phyloP scores from a whole-genome alignment of 1,140 invertebrate genomes.

The Pararge aegeria region DNA sequence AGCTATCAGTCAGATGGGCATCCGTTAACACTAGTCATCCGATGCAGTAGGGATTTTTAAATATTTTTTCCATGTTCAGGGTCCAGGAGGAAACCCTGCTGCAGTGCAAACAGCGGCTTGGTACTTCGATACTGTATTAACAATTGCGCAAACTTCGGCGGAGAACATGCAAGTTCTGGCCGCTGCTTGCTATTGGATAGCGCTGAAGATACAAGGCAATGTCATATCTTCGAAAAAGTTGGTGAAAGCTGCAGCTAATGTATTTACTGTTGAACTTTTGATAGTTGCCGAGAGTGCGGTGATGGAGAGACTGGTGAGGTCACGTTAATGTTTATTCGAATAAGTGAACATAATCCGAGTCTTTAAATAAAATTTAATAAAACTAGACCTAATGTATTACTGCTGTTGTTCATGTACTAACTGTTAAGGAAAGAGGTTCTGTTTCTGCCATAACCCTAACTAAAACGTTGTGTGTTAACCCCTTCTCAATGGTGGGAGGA shows the following conservation, averaged over 20 bases:
- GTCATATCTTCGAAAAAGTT: conserved; percentile 30
- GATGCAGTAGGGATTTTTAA: not conserved
- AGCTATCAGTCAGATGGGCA: too few relatives aligned
- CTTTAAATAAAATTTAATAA: too few relatives aligned
- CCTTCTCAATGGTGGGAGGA: too few relatives aligned
- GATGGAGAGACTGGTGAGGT: conserved; percentile 49
- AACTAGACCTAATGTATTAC: too few relatives aligned
- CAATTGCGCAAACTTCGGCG: conserved; percentile 21
- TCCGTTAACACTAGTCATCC: too few relatives aligned
- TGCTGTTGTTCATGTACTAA: too few relatives aligned
- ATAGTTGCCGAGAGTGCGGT: conserved; percentile 46
- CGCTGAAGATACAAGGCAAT: conserved; percentile 47
- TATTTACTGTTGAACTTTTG: conserved; percentile 39
- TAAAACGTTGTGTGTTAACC: too few relatives aligned
- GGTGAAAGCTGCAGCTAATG: conserved; percentile 39
- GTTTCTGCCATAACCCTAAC: too few relatives aligned
- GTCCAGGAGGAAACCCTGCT: conserved; percentile 42
- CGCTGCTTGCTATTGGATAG: conserved; percentile 61
- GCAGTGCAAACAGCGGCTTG: conserved; percentile 49
- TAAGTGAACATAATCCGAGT: too few relatives aligned
- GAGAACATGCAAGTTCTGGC: conserved; percentile 49
- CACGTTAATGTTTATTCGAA: too few relatives aligned
- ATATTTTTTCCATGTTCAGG: conserved; percentile 26
- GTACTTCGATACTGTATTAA: conserved; percentile 50
- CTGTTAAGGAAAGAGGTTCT: too few relatives aligned